These are phyloP conservation scores for Scaptodrosophila lebanonensis DNA, from an alignment of 1,140 invertebrate species.

Conservation along the genomic window DNA sequence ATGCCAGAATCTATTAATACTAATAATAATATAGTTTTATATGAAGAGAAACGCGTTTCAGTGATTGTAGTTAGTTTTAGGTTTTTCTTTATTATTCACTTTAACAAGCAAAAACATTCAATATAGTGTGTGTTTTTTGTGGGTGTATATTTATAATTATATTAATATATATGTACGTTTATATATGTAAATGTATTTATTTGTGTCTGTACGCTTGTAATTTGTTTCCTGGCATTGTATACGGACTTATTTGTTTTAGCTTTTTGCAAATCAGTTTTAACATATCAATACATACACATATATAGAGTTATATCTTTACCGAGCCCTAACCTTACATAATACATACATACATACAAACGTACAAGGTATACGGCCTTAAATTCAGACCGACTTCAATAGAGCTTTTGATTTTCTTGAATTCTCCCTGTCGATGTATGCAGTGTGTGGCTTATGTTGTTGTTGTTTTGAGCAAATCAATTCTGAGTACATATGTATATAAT, in stretches of 20 bases:
- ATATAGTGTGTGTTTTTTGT: constrained; percentile 61
- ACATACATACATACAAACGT: constrained; percentile 33
- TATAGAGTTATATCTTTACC: not conserved
- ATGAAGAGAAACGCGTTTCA: no score
- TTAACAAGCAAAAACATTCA: constrained; percentile 76
- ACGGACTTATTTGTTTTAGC: constrained; percentile 60
- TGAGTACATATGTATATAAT: constrained; percentile 21
- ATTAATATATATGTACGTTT: constrained; percentile 6
- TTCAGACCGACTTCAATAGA: no score
- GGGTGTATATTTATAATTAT: constrained; percentile 24
- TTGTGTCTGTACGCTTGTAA: constrained; percentile 17
- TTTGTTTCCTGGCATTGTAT: constrained; percentile 30
- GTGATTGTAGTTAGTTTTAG: constrained; percentile 41
- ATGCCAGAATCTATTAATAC: no score
- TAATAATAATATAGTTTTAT: not conserved
- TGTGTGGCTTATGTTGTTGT: constrained; percentile 14
- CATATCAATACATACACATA: constrained; percentile 20
- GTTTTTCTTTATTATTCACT: constrained; percentile 66
- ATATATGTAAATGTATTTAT: constrained; percentile 12
- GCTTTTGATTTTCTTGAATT: no score
- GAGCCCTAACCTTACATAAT: constrained; percentile 14
- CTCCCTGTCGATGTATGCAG: constrained; percentile 13
- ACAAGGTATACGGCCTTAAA: no score
- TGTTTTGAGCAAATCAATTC: constrained; percentile 58
- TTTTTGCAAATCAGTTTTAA: constrained; percentile 64